These are phyloP conservation scores for Augochlorella aurata DNA, from an alignment of 2,888 invertebrate species.

Conservation along the genomic window DNA sequence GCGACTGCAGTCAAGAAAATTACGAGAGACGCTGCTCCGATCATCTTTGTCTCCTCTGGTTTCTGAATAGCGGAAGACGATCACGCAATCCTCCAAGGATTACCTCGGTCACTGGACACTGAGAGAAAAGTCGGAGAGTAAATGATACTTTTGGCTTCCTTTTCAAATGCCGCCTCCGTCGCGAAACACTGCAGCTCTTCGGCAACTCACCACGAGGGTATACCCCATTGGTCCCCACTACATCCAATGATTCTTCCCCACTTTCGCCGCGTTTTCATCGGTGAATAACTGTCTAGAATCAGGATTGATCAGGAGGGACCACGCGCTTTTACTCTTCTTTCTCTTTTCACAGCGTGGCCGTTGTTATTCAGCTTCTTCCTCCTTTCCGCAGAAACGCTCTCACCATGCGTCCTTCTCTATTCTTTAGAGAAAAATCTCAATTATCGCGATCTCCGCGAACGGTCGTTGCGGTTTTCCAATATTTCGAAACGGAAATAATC, in stretches of 20 bases:
- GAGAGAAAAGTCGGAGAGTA: conserved; percentile 29
- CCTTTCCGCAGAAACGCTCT: conserved; percentile 44
- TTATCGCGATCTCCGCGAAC: conserved; percentile 27
- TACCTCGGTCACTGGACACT: conserved; percentile 48
- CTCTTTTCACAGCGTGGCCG: conserved; percentile 26
- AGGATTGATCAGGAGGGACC: conserved; percentile 56
- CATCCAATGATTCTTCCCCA: conserved; percentile 74
- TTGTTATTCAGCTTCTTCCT: conserved; percentile 28
- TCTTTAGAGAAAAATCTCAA: conserved; percentile 36
- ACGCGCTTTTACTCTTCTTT: conserved; percentile 54
- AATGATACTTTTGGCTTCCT: conserved; percentile 66
- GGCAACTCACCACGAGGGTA: conserved; percentile 72
- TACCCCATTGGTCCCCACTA: conserved; percentile 79
- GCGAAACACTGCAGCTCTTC: conserved; percentile 77
- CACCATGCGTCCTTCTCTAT: conserved; percentile 55
- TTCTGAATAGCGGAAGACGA: neutral
- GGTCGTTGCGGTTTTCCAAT: conserved; percentile 17
- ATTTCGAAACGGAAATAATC: conserved; percentile 41
- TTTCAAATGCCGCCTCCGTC: conserved; percentile 75
- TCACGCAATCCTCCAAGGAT: conserved; percentile 19
- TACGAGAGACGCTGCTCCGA: conserved; percentile 65
- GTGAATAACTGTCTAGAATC: conserved; percentile 66
- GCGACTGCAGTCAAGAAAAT: conserved; percentile 67
- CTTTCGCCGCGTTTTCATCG: conserved; percentile 75
- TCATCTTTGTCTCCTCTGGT: conserved; percentile 60